These are phyloP conservation scores for Caenorhabditis elegans DNA, from an alignment of 1,140 invertebrate species.

Conservation along the genomic window WBcel235 BX284605.5:6752001-6752500, in stretches of 20 bases:
- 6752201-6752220: no score
- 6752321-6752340: no score
- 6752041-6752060: constrained; percentile 22
- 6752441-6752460: background rate
- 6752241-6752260: no score
- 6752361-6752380: background rate
- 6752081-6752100: background rate
- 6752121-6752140: background rate
- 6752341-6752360: no score
- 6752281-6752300: no score
- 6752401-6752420: constrained; percentile 12
- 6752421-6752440: background rate
- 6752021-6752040: constrained; percentile 22
- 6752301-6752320: no score
- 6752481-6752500: no score
- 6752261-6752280: no score
- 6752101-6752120: constrained; percentile 11
- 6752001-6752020: constrained; percentile 15
- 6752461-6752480: constrained; percentile 10
- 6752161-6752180: no score
- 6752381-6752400: background rate
- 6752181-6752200: no score
- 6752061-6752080: constrained; percentile 25
- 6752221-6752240: no score
- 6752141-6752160: no score